Percentiles rank a stretch among this genome's conserved stretches.
Conservation (phyloP, 2,888 invertebrate genomes). For the Drosophila anomelani region DNA sequence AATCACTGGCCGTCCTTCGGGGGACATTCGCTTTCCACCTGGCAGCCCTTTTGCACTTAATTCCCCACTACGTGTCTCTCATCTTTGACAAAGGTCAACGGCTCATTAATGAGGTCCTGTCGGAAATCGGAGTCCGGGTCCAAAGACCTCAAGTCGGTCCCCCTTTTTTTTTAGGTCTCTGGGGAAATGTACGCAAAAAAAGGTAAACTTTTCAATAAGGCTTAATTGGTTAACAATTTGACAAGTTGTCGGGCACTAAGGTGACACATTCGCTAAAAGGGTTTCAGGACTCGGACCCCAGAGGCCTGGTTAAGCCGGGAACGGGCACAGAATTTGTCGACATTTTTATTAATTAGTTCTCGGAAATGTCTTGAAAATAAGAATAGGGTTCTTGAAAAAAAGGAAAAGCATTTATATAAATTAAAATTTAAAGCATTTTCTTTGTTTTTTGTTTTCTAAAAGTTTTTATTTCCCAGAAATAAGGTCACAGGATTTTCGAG, state of each 20-base stretch:
- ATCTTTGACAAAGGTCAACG: slow-evolving; percentile 41
- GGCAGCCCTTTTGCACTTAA: slow-evolving; percentile 24
- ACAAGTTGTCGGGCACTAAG: slow-evolving; percentile 27
- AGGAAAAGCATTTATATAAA: neutral
- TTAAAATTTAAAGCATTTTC: neutral
- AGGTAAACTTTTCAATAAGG: slow-evolving; percentile 16
- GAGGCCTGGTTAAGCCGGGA: neutral
- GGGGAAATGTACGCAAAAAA: slow-evolving; percentile 13
- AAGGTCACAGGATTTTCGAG: too few species aligned
- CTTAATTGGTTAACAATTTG: slow-evolving; percentile 46
- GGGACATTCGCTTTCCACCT: slow-evolving; percentile 54
- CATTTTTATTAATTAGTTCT: slow-evolving; percentile 20
- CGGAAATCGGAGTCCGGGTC: slow-evolving; percentile 6
- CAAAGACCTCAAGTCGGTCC: slow-evolving; percentile 5
- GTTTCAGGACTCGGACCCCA: neutral
- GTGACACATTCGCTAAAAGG: slow-evolving; percentile 23
- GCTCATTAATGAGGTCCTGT: slow-evolving; percentile 32
- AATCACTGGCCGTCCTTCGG: slow-evolving; percentile 54
- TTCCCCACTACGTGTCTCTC: slow-evolving; percentile 6
- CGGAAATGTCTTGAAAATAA: slow-evolving; percentile 4
- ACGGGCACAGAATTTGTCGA: neutral
- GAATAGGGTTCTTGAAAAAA: neutral
- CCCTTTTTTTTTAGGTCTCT: slow-evolving; percentile 6
- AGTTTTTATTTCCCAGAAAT: neutral
- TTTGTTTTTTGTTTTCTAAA: neutral